Evolutionary conservation across 2,797 vertebrate genomes (phyloP), one percentile per base, ranked within the genome.

Genomic region (Peromyscus aztecus): DNA sequence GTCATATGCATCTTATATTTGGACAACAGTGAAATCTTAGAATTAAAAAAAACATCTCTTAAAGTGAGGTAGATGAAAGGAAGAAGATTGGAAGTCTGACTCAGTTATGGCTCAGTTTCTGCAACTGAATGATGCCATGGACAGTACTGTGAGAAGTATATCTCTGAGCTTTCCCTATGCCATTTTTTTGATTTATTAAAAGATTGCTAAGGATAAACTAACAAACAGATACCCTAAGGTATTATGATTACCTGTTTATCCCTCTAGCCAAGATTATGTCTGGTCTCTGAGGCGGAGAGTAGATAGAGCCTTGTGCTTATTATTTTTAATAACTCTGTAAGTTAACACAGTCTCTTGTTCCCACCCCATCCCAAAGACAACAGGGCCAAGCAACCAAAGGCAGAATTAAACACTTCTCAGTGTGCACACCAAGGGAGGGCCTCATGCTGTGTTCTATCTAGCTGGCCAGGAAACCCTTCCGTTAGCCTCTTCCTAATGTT

Each of bases 361-460:
- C 10, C 23, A 23, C 57, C 31, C 10, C 65, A 90, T 88, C 80
- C 73, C 80, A 92, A 88, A 96, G 76, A 92, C 83, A 31, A 46
- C 78, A 83, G 91, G 80, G 37, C 76, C 89, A 86, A 85, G 82
- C 78, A 92, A 81, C 96, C 75, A 95, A 91, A 92, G 92, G 92
- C 93, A 97, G 97, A 96, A 97, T 96, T 95, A 96, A 96, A 95
- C 88, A 95, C 65, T 98, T 94, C 93, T 97, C 88, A 94, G 2
- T 87, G 82, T 90, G 80, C 94, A 89, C 71, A 91, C 82, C 77
- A 95, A 90, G 90, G 82, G 82, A 97, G 86, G 95, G 92, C 95
- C 94, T 97, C 96, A 97, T 96, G 86, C 97, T 97, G 96, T 96
- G 90, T 97, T 97, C 94, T 94, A 89, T 96, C 94, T 94, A 96